These are phyloP conservation scores for Drosophila neocordata DNA, from an alignment of 1,140 invertebrate species.

Conservation along the genomic window DNA sequence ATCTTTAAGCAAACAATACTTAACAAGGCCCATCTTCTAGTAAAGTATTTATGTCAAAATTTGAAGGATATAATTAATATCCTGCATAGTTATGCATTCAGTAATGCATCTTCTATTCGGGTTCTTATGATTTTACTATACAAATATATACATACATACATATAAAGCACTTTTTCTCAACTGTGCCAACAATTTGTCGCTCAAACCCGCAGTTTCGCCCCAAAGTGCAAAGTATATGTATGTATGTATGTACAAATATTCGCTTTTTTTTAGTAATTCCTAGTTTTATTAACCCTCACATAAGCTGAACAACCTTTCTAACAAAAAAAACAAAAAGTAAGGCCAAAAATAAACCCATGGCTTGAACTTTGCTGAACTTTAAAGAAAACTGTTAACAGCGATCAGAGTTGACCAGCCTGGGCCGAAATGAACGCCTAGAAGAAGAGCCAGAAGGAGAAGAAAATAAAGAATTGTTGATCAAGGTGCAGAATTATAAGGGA, in stretches of 20 bases:
- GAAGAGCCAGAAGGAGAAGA: constrained; percentile 37
- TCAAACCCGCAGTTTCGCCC: neutral
- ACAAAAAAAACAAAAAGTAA: constrained; percentile 16
- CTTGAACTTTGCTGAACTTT: constrained; percentile 75
- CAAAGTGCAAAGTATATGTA: neutral
- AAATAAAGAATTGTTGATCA: constrained; percentile 49
- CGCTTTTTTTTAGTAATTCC: neutral
- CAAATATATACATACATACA: too few species aligned
- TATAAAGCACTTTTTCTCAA: too few species aligned
- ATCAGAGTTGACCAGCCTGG: constrained; percentile 34
- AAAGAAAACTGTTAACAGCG: constrained; percentile 56
- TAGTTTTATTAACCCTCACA: neutral
- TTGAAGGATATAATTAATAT: too few species aligned
- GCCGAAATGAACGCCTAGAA: constrained; percentile 61
- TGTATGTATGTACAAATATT: constrained; percentile 4
- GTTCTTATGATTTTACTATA: too few species aligned
- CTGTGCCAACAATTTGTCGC: neutral
- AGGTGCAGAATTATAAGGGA: constrained; percentile 76
- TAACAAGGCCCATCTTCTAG: too few species aligned
- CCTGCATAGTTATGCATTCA: too few species aligned
- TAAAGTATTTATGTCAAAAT: too few species aligned
- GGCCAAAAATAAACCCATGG: constrained; percentile 25
- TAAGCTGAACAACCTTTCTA: constrained; percentile 42
- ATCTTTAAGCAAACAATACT: too few species aligned
- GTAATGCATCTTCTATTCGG: too few species aligned